Evolutionary conservation across 23 tunicate genomes (phyloP), one percentile per base, ranked within the genome.

Genomic region (Trididemnum nubilum): DNA sequence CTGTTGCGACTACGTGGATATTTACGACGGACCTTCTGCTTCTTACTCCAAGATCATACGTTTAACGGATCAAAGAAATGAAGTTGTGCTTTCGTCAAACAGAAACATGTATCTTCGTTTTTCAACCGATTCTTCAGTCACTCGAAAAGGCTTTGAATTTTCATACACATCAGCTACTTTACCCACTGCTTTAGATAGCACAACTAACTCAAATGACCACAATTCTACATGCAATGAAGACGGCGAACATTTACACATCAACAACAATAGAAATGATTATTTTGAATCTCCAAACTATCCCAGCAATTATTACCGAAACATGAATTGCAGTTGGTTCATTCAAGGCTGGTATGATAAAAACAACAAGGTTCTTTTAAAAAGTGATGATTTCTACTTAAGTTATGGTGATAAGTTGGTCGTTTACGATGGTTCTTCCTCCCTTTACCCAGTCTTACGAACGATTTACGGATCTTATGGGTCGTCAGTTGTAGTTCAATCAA

Each of bases 201-300:
- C 67, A 22, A 15, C 54, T 44, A 7, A 44, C 54, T 25, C 38
- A 32, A 5, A 12, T 37, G 22, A 34, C 54, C 9, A 44, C 54
- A 44, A 15, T 44, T 15, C 9, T 9, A 44, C 54, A 7, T 44
- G 54, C 15, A 44, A 15, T 15, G 9, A 9, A 15, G 12, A 44
- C 15, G 54, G 54, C 12, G 9, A 9, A 7, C 54, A 44, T 44
- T 7, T 44, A 7, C 15, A 44, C 54, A 7, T 44, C 9, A 9
- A 7, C 15, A 15, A 9, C 67, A 4, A 5, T n/a, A 25, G 39
- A 4, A 3, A 3, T 3, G 74, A 37, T 3, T 5, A 69, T 37
- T 28, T 69, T 69, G 3, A 5, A 4, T 69, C 74, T 5, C 74
- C 74, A 4, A 69, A 69, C 32, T 69, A 69, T 69, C 74, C 74